phyloP scores from a whole-genome alignment of 2,888 invertebrate species.

The Aphodius granarius region DNA sequence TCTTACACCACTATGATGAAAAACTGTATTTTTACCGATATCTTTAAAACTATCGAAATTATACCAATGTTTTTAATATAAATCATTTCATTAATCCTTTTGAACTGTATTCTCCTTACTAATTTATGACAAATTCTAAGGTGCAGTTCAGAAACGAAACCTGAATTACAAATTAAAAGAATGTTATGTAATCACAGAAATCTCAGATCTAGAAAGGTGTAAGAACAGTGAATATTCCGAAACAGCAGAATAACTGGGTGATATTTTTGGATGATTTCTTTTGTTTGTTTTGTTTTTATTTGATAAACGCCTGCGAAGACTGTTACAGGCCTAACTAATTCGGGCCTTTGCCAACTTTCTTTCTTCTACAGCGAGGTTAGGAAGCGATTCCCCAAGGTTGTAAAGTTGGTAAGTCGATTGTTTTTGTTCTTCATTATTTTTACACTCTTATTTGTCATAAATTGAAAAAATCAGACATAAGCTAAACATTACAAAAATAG shows the following conservation, averaged over 20 bases:
- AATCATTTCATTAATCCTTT: background rate
- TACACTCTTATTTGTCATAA: background rate
- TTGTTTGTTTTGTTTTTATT: slow-evolving; percentile 17
- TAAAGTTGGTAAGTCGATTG: slow-evolving; percentile 77
- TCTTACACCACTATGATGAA: too few relatives aligned
- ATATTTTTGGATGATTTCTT: slow-evolving; percentile 4
- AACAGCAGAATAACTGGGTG: background rate
- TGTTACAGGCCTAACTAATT: slow-evolving; percentile 33
- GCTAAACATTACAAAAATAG: too few relatives aligned
- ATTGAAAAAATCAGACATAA: too few relatives aligned
- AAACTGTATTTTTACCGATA: too few relatives aligned
- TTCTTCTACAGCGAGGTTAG: slow-evolving; percentile 80
- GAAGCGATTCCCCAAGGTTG: slow-evolving; percentile 84
- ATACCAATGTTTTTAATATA: too few relatives aligned
- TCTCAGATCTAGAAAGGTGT: too few relatives aligned
- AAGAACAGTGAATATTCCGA: background rate
- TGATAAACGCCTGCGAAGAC: slow-evolving; percentile 24
- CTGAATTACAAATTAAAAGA: background rate
- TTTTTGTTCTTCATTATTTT: background rate
- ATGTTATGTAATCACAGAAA: too few relatives aligned
- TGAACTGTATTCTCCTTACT: slow-evolving; percentile 9
- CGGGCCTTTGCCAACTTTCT: slow-evolving; percentile 33
- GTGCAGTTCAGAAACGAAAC: background rate
- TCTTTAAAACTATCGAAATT: too few relatives aligned
- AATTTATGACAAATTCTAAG: slow-evolving; percentile 2